Conservation (phyloP, 2,888 invertebrate species). For the Ophion ventricosus region DNA sequence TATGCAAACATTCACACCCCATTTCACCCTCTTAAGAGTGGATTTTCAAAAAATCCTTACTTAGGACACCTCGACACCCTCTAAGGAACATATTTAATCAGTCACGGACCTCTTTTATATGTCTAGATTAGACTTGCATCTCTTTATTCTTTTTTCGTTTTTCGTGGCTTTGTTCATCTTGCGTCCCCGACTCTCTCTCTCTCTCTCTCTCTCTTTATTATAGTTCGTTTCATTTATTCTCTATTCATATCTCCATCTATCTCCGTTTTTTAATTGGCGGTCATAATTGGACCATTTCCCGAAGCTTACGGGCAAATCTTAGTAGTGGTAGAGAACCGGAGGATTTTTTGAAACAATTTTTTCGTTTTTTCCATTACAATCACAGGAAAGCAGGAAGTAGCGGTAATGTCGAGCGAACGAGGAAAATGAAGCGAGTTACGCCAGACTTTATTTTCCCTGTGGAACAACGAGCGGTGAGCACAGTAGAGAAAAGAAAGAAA, state of each 20-base stretch:
- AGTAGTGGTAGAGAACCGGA: slow-evolving; percentile 9
- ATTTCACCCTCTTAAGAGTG: no score
- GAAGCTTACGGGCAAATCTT: slow-evolving; percentile 29
- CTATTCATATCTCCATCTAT: slow-evolving; percentile 9
- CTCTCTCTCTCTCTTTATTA: not conserved
- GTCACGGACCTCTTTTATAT: no score
- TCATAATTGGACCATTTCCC: slow-evolving; percentile 53
- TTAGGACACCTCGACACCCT: no score
- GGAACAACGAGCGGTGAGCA: slow-evolving; percentile 35
- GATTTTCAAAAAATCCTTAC: no score
- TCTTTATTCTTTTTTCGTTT: not conserved
- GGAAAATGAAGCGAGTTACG: slow-evolving; percentile 50
- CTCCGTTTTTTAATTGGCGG: slow-evolving; percentile 25
- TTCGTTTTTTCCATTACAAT: slow-evolving; percentile 45
- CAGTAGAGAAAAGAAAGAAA: slow-evolving; percentile 42
- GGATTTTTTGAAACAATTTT: slow-evolving; percentile 34
- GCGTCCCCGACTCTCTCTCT: not conserved
- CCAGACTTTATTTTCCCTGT: slow-evolving; percentile 55
- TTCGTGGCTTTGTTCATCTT: not conserved
- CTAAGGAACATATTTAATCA: no score
- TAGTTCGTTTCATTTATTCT: not conserved
- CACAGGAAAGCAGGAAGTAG: slow-evolving; percentile 18
- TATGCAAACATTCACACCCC: no score
- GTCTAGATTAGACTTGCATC: slow-evolving; percentile 3
- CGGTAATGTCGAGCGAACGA: slow-evolving; percentile 33